Evolutionary conservation across 2,113 vertebrate genomes (phyloP), one percentile per base, ranked within the genome.

Genomic region (Pogonocichla stellata): DNA sequence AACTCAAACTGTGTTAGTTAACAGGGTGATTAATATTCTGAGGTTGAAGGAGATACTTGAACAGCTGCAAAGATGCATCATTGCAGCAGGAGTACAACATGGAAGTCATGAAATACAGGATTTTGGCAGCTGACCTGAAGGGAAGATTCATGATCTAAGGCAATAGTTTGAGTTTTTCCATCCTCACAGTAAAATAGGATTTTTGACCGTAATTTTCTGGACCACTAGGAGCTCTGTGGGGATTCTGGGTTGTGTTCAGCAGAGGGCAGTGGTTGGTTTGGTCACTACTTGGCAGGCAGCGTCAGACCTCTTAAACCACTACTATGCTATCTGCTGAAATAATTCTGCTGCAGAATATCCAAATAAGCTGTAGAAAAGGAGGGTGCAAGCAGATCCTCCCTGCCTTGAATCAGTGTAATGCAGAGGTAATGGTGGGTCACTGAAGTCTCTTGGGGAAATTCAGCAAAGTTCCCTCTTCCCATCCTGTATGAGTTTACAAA

Each of bases 261-360:
- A 96, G 96, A 97, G 96, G 96, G 96, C 96, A 95, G 95, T 95
- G 89, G 73, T 94, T 94, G 92, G 80, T 92, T 93, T 93, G 88
- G 83, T 92, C 91, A 79, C 22, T 64, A 8, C 43, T 91, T 91
- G 88, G 60, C 77, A 70, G 90, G 51, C 67, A 84, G 67, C 0
- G 0, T 86, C 64, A 26, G 42, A 51, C 22, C 5, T 88, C 36
- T 58, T 58, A 83, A 84, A 74, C 28, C 10, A 6, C 47, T 42
- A 34, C 42, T 8, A 14, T 2, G 23, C 16, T 51, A 1, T 75
- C 73, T 78, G 23, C 61, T 66, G 71, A 90, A 75, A 47, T 56
- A 2, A 12, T 36, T 53, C 56, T 51, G 28, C 33, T 83, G 64
- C 36, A 58, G 36, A 47, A 19, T 20, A 81, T 60, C 14, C 0